Percentiles rank a stretch among this genome's conserved stretches.
These are phyloP conservation scores for Heliconius hermathena DNA, from an alignment of 1,140 invertebrate genomes.

Conservation along the genomic window DNA sequence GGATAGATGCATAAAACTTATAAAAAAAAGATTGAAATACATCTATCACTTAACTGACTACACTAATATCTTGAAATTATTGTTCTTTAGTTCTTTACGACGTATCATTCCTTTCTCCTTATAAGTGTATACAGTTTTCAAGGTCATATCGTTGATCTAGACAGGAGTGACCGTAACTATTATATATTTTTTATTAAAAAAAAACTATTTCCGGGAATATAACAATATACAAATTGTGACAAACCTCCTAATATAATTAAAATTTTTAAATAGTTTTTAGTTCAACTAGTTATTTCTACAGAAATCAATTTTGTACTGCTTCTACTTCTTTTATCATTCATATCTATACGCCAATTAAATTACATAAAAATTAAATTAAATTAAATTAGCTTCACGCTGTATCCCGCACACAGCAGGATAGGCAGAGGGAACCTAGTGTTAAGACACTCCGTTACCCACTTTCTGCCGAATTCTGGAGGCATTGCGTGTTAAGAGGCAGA, in stretches of 20 bases:
- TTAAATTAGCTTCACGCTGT: too few relatives aligned
- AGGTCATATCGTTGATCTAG: background rate
- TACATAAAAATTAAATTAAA: too few relatives aligned
- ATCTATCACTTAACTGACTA: too few relatives aligned
- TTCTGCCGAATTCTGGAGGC: too few relatives aligned
- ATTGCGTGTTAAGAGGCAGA: too few relatives aligned
- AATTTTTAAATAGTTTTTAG: background rate
- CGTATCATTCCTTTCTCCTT: background rate
- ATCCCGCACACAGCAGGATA: too few relatives aligned
- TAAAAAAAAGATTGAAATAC: too few relatives aligned
- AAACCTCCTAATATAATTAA: background rate
- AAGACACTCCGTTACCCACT: too few relatives aligned
- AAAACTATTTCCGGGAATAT: background rate
- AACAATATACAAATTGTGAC: background rate
- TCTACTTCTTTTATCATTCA: background rate
- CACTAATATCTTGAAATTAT: background rate
- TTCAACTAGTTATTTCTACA: background rate
- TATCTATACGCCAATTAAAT: conserved; percentile 4
- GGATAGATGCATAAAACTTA: too few relatives aligned
- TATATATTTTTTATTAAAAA: background rate
- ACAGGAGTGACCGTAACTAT: background rate
- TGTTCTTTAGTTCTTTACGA: background rate
- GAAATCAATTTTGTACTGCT: background rate
- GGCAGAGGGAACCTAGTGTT: too few relatives aligned
- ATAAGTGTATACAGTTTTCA: background rate